A percentile compares a stretch with the other conserved stretches of the same genome.
Evolutionary conservation across 35 echinoderm and acorn worm genomes (phyloP).

Genomic region (Apostichopus californicus): DNA sequence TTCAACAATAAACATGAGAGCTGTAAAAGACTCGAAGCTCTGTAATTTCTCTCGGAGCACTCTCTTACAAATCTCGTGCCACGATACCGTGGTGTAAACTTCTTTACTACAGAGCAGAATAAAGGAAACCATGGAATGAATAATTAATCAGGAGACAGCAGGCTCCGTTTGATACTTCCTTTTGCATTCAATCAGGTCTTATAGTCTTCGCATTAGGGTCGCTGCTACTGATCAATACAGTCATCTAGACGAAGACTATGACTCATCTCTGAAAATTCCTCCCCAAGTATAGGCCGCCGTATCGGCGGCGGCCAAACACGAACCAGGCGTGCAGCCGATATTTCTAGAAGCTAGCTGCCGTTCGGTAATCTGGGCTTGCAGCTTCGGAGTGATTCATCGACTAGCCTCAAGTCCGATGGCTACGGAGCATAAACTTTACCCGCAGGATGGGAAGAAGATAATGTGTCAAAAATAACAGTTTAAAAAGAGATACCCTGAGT

Average conservation of each 20-base stretch:
- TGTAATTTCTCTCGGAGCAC: no score
- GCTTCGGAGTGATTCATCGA: not conserved
- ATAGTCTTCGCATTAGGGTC: not conserved
- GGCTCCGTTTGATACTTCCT: constrained; percentile 12
- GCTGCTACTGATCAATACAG: constrained; percentile 24
- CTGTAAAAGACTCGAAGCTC: no score
- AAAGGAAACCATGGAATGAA: constrained; percentile 24
- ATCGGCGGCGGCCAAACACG: not conserved
- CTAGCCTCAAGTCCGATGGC: constrained; percentile 20
- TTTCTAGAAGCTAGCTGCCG: not conserved
- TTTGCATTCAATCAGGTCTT: constrained; percentile 35
- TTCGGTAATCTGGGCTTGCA: constrained; percentile 1
- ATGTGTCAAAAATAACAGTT: constrained; percentile 42
- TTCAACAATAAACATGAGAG: not conserved
- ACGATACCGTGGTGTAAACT: not conserved
- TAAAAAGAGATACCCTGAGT: constrained; percentile 6
- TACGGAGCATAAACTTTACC: constrained; percentile 36
- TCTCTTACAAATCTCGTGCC: not conserved
- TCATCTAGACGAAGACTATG: constrained; percentile 24
- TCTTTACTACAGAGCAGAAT: not conserved
- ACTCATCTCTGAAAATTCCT: constrained; percentile 8
- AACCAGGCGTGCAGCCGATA: not conserved
- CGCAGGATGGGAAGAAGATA: constrained; percentile 4
- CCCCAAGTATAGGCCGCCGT: not conserved
- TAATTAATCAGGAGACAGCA: constrained; percentile 29